Evolutionary conservation across 23 tunicate genomes (phyloP), one percentile per base, ranked within the genome.

Genomic region (Ascidia mentula): DNA sequence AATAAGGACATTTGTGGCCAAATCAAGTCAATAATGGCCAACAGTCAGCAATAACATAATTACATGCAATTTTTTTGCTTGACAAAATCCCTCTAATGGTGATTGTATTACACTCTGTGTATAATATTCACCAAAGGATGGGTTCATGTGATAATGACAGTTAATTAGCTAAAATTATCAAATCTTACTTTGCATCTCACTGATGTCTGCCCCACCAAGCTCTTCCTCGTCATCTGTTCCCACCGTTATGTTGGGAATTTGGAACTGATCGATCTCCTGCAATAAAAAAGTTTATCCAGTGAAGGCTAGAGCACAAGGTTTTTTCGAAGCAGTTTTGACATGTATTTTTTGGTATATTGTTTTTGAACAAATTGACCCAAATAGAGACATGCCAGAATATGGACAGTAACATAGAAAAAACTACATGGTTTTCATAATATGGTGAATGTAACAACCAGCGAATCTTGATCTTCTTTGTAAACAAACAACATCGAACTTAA

Each of bases 121-220:
- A 15, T 15, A 45, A 17, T 45, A 15, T 18, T 45, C 18, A 15
- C 60, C 17, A 18, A 45, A 18, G 18, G 18, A 15, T 15, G 18
- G 17, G 18, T 15, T 45, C 60, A 45, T 45, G 17, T 15, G 60
- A 45, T 15, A 45, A 18, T 45, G 60, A 15, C 17, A 15, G 18
- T 15, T 45, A 45, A 45, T 15, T 15, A 45, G 18, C 60, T 18
- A 45, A 45, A 45, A 45, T 18, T 45, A 45, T n/a, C n/a, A 20
- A 20, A 34, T 37, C 78, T 40, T 77, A 85, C 89, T 77, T 69
- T 78, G 69, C 75, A 85, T 78, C 24, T 77, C 89, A 45, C 77
- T 81, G 30, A 77, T 71, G 40, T 77, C 82, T 5, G 82, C 82
- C 32, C 73, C 72, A 17, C 78, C 80, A 8, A 69, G 24, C 0